Percentiles rank a stretch among this genome's conserved stretches.
Conservation (phyloP, 2,888 invertebrate genomes). For the Drosophila imparisetae region DNA sequence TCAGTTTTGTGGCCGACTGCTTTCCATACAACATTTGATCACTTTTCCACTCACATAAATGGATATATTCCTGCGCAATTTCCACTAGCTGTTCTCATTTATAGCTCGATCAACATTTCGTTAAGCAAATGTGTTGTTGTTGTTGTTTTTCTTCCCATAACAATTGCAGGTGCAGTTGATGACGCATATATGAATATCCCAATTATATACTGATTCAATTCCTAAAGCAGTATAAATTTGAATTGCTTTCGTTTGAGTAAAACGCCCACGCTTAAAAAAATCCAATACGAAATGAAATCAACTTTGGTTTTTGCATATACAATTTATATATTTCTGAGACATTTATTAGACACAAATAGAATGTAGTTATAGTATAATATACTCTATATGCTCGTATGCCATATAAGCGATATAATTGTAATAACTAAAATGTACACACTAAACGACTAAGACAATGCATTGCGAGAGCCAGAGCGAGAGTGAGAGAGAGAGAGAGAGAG, state of each 20-base stretch:
- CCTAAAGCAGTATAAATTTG: not conserved
- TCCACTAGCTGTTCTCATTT: slow-evolving; percentile 10
- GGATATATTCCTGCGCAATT: slow-evolving; percentile 17
- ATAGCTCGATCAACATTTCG: slow-evolving; percentile 25
- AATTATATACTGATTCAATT: slow-evolving; percentile 34
- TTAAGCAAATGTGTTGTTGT: slow-evolving; percentile 6
- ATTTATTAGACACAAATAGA: slow-evolving; percentile 82
- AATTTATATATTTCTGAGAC: slow-evolving; percentile 76
- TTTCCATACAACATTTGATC: not conserved
- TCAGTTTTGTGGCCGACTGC: not conserved
- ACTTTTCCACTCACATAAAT: not conserved
- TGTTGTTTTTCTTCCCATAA: not conserved
- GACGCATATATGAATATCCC: slow-evolving; percentile 5
- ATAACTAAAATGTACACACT: slow-evolving; percentile 79
- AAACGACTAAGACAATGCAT: slow-evolving; percentile 78
- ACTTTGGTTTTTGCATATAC: slow-evolving; percentile 68
- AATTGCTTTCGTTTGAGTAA: slow-evolving; percentile 36
- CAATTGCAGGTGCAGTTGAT: slow-evolving; percentile 23
- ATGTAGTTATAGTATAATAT: slow-evolving; percentile 64
- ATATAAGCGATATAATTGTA: slow-evolving; percentile 72
- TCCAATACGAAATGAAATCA: slow-evolving; percentile 10
- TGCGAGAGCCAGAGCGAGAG: slow-evolving; percentile 37
- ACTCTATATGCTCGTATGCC: slow-evolving; percentile 65
- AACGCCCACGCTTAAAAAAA: slow-evolving; percentile 53
- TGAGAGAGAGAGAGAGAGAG: not conserved